Conservation (phyloP, 2,113 vertebrate genomes). For the Otus sunia region DNA sequence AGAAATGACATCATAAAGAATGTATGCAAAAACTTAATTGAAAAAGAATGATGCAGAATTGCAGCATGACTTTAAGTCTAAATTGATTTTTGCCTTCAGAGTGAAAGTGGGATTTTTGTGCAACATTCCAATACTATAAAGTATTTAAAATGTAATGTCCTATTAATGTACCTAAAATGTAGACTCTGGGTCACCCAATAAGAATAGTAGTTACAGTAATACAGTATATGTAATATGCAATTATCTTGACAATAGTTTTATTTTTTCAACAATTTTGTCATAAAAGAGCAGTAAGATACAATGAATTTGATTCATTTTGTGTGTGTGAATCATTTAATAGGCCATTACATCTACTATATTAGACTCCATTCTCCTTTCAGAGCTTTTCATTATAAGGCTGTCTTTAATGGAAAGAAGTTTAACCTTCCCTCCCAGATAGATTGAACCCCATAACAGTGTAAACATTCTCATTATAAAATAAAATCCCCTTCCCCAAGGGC, state of each 20-base stretch:
- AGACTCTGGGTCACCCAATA: constrained; percentile 76
- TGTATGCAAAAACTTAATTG: constrained; percentile 82
- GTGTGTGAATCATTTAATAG: constrained; percentile 86
- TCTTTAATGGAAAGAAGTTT: constrained; percentile 86
- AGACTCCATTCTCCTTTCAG: constrained; percentile 81
- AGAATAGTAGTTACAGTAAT: constrained; percentile 78
- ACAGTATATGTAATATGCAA: constrained; percentile 79
- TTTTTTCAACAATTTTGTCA: constrained; percentile 84
- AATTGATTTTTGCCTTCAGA: constrained; percentile 77
- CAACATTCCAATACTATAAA: constrained; percentile 76
- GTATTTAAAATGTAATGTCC: constrained; percentile 83
- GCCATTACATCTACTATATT: constrained; percentile 85
- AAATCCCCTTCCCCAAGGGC: constrained; percentile 86
- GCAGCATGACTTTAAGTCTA: constrained; percentile 74
- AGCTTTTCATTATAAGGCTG: constrained; percentile 86
- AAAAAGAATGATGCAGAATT: constrained; percentile 80
- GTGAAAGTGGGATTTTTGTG: constrained; percentile 73
- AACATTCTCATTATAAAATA: constrained; percentile 88
- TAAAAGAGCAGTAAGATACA: constrained; percentile 82
- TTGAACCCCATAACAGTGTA: constrained; percentile 85
- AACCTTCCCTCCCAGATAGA: constrained; percentile 85
- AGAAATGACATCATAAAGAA: constrained; percentile 85
- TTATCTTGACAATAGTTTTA: constrained; percentile 84
- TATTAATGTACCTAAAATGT: constrained; percentile 81
- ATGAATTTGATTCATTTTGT: constrained; percentile 85